phyloP scores from a whole-genome alignment of 2,113 vertebrate genomes.

The human (Homo sapiens) region GRCh38 chr15:61545001-61545500 shows the following conservation, averaged over 20 bases:
- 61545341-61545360: not conserved
- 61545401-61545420: not conserved
- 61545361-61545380: not conserved
- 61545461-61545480: not conserved
- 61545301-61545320: not conserved
- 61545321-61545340: not conserved
- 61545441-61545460: not conserved
- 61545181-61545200: not conserved
- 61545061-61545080: not conserved
- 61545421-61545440: not conserved
- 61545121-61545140: not conserved
- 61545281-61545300: not conserved
- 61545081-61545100: not conserved
- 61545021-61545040: not conserved
- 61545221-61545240: not conserved
- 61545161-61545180: not conserved
- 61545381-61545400: not conserved
- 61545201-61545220: not conserved
- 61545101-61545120: not conserved
- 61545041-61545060: not conserved
- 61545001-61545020: not conserved
- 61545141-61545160: not conserved
- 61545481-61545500: not conserved
- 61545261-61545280: not conserved
- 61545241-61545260: no score